These are phyloP conservation scores for Petrocephalus zakoni DNA, from an alignment of 2,113 vertebrate genomes.

Conservation along the genomic window DNA sequence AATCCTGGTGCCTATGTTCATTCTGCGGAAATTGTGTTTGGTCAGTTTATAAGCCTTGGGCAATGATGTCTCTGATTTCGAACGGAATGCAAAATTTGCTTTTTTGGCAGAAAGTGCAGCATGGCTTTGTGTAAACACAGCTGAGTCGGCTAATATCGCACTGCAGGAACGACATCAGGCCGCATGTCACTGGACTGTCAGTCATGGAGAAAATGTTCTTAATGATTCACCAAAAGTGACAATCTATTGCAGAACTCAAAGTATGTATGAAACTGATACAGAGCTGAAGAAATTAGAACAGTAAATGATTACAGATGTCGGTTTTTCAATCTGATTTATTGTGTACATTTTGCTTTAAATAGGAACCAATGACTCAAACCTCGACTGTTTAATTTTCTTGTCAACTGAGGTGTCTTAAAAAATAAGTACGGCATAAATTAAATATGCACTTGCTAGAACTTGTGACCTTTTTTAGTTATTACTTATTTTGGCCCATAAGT, in stretches of 20 bases:
- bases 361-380: conserved; percentile 7
- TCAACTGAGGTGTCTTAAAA: conserved; percentile 32
- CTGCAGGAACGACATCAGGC: neutral
- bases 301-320: conserved; percentile 11
- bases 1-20: too few relatives aligned
- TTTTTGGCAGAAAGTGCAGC: neutral
- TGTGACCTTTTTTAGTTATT: conserved; percentile 39
- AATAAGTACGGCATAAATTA: conserved; percentile 38
- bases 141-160: neutral
- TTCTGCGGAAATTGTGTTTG: too few relatives aligned
- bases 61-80: neutral
- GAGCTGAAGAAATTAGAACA: neutral
- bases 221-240: neutral
- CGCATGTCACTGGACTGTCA: neutral
- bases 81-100: neutral
- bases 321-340: neutral
- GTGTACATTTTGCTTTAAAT: neutral
- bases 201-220: neutral
- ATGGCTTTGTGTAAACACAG: neutral
- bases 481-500: conserved; percentile 50
- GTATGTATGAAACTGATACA: neutral
- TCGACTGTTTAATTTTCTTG: conserved; percentile 13
- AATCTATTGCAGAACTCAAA: neutral
- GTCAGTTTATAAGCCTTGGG: neutral
- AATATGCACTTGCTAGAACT: conserved; percentile 37